Conservation (phyloP, 2,113 vertebrate species). For the Mystacornis crossleyi region DNA sequence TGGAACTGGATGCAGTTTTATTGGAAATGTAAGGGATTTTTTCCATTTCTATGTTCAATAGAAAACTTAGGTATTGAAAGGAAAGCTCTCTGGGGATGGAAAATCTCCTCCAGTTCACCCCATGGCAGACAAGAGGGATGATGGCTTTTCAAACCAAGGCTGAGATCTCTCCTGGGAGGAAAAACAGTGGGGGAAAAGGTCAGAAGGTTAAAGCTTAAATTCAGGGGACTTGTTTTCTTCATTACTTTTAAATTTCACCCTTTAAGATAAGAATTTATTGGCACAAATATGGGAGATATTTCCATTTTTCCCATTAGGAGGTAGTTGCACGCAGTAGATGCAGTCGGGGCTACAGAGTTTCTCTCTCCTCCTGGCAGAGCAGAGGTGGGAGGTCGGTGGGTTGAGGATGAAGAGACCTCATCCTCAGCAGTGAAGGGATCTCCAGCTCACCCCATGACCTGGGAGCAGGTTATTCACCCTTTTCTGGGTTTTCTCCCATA, state of each 20-base stretch:
- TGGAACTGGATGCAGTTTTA: slow-evolving; percentile 38
- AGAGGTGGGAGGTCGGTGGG: neutral
- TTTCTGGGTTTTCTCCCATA: neutral
- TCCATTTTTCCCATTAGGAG: neutral
- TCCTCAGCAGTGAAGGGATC: neutral
- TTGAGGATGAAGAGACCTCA: neutral
- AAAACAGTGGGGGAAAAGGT: neutral
- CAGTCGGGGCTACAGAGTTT: neutral
- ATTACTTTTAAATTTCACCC: slow-evolving; percentile 20
- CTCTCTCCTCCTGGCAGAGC: neutral
- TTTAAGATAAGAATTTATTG: neutral
- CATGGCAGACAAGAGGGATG: neutral
- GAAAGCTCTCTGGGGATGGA: neutral
- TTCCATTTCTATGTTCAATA: neutral
- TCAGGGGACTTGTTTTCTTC: slow-evolving; percentile 3
- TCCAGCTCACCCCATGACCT: neutral
- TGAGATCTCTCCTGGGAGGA: neutral
- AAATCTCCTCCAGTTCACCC: slow-evolving; percentile 20
- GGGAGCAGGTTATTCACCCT: neutral
- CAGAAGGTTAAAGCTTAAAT: slow-evolving; percentile 20
- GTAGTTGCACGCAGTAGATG: fast-evolving
- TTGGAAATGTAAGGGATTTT: neutral
- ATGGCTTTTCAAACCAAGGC: neutral
- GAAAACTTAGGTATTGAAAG: slow-evolving; percentile 39
- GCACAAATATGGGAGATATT: neutral